These are phyloP conservation scores for Lamproptera curius DNA, from an alignment of 2,888 invertebrate species.

Conservation along the genomic window DNA sequence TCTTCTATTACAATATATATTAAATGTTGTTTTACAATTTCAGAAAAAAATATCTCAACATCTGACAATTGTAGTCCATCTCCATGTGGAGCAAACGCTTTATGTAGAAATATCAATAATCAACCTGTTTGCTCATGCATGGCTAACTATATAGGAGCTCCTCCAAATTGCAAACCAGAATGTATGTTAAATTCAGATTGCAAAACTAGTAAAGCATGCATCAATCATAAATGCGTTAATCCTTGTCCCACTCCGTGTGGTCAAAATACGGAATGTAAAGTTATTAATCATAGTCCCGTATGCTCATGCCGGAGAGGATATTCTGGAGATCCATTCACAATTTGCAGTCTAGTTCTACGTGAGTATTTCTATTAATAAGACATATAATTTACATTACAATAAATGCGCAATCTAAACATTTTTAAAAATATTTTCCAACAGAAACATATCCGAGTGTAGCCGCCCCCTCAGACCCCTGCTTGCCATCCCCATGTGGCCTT, in stretches of 20 bases:
- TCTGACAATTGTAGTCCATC: constrained; percentile 84
- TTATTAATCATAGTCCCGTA: constrained; percentile 84
- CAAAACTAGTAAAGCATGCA: constrained; percentile 80
- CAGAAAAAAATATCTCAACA: constrained; percentile 51
- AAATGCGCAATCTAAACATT: background rate
- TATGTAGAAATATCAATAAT: constrained; percentile 84
- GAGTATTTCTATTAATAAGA: too few species aligned
- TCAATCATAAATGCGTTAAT: constrained; percentile 82
- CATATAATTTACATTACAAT: too few species aligned
- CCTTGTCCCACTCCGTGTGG: constrained; percentile 85
- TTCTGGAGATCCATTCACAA: constrained; percentile 83
- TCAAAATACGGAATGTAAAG: constrained; percentile 81
- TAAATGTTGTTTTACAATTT: constrained; percentile 28
- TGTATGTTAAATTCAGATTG: constrained; percentile 83
- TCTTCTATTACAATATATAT: background rate
- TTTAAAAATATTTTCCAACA: constrained; percentile 25
- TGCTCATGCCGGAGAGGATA: constrained; percentile 83
- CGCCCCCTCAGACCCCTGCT: constrained; percentile 80
- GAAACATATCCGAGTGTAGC: constrained; percentile 48
- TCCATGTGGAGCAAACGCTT: constrained; percentile 84
- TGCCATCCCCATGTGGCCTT: constrained; percentile 85
- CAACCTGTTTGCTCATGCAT: constrained; percentile 86
- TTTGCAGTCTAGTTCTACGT: constrained; percentile 78
- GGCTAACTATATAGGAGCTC: constrained; percentile 81
- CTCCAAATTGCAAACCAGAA: constrained; percentile 81